phyloP scores from a whole-genome alignment of 2,888 invertebrate species.

The Hymenopus coronatus region DNA sequence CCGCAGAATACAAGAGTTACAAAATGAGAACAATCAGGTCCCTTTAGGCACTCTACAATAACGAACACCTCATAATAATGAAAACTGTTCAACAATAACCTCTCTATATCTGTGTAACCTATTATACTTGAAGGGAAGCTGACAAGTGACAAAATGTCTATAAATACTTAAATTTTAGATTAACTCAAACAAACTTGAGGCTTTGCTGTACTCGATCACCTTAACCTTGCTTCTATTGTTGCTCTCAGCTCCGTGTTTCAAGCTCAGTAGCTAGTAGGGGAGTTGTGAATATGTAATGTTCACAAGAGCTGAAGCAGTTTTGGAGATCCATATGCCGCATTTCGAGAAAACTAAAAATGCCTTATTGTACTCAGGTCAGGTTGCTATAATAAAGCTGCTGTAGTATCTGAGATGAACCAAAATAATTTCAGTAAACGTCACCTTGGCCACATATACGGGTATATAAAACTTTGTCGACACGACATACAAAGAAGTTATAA shows the following conservation, averaged over 20 bases:
- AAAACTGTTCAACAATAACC: neutral
- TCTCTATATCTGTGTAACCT: neutral
- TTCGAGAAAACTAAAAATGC: neutral
- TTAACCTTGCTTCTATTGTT: neutral
- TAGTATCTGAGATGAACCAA: too few relatives aligned
- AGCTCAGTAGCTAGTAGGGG: neutral
- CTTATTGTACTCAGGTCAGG: too few relatives aligned
- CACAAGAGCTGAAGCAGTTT: neutral
- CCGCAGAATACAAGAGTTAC: too few relatives aligned
- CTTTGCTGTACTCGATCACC: neutral
- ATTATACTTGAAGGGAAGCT: neutral
- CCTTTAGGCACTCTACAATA: neutral
- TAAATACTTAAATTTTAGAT: neutral
- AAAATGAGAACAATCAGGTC: neutral
- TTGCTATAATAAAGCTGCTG: too few relatives aligned
- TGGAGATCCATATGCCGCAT: too few relatives aligned
- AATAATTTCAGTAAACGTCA: too few relatives aligned
- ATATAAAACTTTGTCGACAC: too few relatives aligned
- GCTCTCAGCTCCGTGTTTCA: neutral
- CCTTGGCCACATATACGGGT: too few relatives aligned
- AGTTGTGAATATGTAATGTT: neutral
- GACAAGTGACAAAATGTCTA: neutral
- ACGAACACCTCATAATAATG: neutral
- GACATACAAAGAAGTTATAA: too few relatives aligned
- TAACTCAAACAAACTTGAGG: neutral